Percentiles rank a stretch among this genome's conserved stretches.
Conservation (phyloP, 2,113 vertebrate genomes). For the Clarias gariepinus region DNA sequence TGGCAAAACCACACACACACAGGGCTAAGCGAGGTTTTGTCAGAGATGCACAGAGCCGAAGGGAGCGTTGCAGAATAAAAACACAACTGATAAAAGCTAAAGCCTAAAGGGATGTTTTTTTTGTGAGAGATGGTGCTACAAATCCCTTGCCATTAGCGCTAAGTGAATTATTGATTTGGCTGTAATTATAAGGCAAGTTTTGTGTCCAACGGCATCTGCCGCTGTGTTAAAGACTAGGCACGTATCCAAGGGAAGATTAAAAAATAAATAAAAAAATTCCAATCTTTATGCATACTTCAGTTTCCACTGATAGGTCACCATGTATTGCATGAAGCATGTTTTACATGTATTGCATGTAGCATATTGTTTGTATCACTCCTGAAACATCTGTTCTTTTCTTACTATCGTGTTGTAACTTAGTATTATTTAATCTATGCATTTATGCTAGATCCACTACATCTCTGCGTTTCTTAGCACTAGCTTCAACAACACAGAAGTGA, state of each 20-base stretch:
- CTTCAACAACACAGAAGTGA: neutral
- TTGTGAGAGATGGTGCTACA: neutral
- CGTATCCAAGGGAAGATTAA: neutral
- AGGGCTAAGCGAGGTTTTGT: neutral
- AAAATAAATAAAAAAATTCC: too few relatives aligned
- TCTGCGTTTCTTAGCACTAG: neutral
- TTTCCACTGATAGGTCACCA: neutral
- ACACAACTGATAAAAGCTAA: neutral
- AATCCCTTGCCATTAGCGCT: neutral
- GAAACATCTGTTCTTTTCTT: neutral
- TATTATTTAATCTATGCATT: neutral
- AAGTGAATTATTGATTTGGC: constrained; percentile 39
- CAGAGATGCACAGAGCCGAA: neutral
- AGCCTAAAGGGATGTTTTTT: neutral
- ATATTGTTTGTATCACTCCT: neutral
- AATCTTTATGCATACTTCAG: neutral
- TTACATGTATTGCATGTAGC: neutral
- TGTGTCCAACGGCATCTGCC: neutral
- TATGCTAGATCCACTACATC: neutral
- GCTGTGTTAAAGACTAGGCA: neutral
- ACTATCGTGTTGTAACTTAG: neutral
- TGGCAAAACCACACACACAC: neutral
- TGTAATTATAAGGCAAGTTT: constrained; percentile 30
- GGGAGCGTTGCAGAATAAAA: neutral
- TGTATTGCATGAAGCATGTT: neutral